phyloP scores from a whole-genome alignment of 2,888 invertebrate species.

The Amphipyra berbera region DNA sequence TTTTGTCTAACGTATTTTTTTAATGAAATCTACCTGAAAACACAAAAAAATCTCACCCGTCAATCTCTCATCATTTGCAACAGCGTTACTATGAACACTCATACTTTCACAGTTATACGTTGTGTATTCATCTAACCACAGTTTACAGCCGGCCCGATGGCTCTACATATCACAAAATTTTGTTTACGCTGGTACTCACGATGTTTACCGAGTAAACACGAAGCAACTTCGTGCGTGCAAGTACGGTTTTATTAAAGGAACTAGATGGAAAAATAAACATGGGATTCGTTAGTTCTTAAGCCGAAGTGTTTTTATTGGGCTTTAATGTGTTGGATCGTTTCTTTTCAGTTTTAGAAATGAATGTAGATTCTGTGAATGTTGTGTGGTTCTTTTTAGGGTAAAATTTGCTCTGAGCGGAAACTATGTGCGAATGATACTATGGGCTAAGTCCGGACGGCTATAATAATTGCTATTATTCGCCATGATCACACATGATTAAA shows the following conservation, averaged over 20 bases:
- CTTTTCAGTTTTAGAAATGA: slow-evolving; percentile 32
- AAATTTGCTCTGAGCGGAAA: no score
- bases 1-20: no score
- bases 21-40: background rate
- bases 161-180: slow-evolving; percentile 69
- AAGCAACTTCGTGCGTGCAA: slow-evolving; percentile 61
- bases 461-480: no score
- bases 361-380: no score
- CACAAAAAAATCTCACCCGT: background rate
- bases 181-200: slow-evolving; percentile 49
- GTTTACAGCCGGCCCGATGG: slow-evolving; percentile 69
- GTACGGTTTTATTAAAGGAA: slow-evolving; percentile 68
- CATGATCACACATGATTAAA: no score
- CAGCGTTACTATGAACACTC: slow-evolving; percentile 49
- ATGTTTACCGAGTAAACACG: slow-evolving; percentile 70
- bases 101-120: slow-evolving; percentile 56
- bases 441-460: no score
- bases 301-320: slow-evolving; percentile 44
- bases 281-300: slow-evolving; percentile 47
- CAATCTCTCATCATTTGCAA: slow-evolving; percentile 36
- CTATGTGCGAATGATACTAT: no score
- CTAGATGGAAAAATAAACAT: slow-evolving; percentile 60
- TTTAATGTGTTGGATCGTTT: slow-evolving; percentile 43
- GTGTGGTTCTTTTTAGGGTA: no score
- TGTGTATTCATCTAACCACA: slow-evolving; percentile 72